Evolutionary conservation across 2,888 invertebrate genomes (phyloP).

Genomic region (Chloroclystis v-ata): DNA sequence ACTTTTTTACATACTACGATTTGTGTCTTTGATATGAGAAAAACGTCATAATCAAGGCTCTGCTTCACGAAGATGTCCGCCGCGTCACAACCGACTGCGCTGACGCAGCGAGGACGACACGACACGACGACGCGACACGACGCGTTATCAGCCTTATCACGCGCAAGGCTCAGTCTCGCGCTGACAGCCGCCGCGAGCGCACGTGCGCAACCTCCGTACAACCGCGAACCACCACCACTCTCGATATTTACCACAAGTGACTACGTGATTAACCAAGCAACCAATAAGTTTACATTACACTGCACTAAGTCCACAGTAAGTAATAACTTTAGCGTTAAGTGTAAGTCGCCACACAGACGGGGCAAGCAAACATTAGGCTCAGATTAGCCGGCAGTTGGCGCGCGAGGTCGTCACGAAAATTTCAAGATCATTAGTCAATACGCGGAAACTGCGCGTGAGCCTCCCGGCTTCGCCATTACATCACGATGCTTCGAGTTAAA

Average conservation of each 20-base stretch:
- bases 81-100: too few species aligned
- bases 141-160: constrained; percentile 69
- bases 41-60: too few species aligned
- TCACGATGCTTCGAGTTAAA: too few species aligned
- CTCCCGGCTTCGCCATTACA: too few species aligned
- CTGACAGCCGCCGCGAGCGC: constrained; percentile 52
- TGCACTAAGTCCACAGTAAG: too few species aligned
- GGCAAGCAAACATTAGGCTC: constrained; percentile 31
- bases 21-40: too few species aligned
- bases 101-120: constrained; percentile 5
- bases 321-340: too few species aligned
- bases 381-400: background rate
- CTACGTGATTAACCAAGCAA: too few species aligned
- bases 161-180: constrained; percentile 61
- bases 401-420: constrained; percentile 9
- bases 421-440: constrained; percentile 4
- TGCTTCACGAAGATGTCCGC: too few species aligned
- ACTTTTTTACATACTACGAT: too few species aligned
- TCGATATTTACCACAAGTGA: constrained; percentile 14
- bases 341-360: constrained; percentile 17
- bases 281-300: too few species aligned
- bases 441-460: background rate
- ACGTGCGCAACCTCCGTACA: constrained; percentile 37
- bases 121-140: too few species aligned
- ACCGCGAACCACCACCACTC: constrained; percentile 27